Evolutionary conservation across 2,797 vertebrate genomes (phyloP), one percentile per base, ranked within the genome.

Genomic region (Strix occidentalis): DNA sequence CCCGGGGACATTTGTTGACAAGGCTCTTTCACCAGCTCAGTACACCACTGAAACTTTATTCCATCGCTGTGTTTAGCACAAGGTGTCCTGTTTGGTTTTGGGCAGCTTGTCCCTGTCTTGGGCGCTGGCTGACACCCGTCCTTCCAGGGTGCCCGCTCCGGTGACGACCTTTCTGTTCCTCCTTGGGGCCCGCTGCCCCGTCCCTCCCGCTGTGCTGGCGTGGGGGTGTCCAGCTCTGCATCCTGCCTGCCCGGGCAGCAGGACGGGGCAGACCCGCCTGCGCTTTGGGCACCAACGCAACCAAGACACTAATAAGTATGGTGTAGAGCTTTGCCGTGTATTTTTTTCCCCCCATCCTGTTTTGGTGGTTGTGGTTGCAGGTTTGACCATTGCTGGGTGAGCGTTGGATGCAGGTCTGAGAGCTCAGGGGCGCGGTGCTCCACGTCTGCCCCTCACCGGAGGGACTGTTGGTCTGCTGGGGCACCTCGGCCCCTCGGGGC

Each of bases 41-140:
- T 14, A 3, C n/a, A 3, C 51, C 45, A 2, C 64, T 25, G 58
- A 6, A 41, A 5, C 75, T 41, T 46, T 14, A 0, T 25, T 58
- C 78, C 7, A 6, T 3, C 2, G 0, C 20, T 23, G 33, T 39
- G 83, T 45, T 74, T 61, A 50, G 37, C 54, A 45, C 45, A n/a
- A 45, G 75, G 68, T 87, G 75, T 46, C 82, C 85, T 70, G 37
- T 13, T 43, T 65, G 85, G 2, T 56, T 71, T 70, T 54, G 83
- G 76, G 66, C 41, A 20, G 10, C 3, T 3, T 5, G 45, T 64
- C 74, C 70, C 64, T 48, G n/a, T 43, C 68, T 20, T 1, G 3
- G 46, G 13, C 1, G 0, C 57, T 35, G 2, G 2, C 77, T 51
- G 61, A 11, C 53, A 60, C 60, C 2, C 4, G 0, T 43, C 51